Percentiles rank a stretch among this genome's conserved stretches.
These are phyloP conservation scores for Perca flavescens DNA, from an alignment of 2,113 vertebrate genomes.

Conservation along the genomic window DNA sequence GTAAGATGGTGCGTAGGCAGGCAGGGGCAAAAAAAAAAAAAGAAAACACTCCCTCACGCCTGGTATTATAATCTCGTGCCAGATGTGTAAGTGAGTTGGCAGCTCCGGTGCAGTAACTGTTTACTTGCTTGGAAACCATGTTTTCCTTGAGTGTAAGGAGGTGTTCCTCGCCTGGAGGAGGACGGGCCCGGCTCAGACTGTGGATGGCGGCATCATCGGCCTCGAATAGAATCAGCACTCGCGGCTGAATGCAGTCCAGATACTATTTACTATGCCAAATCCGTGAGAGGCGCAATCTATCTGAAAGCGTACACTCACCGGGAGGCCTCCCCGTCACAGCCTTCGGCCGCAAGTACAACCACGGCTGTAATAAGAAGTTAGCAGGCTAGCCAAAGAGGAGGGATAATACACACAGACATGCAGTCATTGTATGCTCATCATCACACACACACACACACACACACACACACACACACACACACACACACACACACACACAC, in stretches of 20 bases:
- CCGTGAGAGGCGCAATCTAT: slow-evolving; percentile 36
- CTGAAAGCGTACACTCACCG: slow-evolving; percentile 52
- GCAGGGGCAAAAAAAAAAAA: slow-evolving; percentile 40
- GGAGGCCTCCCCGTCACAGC: slow-evolving; percentile 40
- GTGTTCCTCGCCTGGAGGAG: slow-evolving; percentile 60
- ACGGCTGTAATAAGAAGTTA: background rate
- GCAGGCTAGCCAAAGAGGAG: background rate
- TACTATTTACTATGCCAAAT: slow-evolving; percentile 39
- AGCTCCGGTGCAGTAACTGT: slow-evolving; percentile 49
- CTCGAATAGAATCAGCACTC: slow-evolving; percentile 39
- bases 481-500: slow-evolving; percentile 19
- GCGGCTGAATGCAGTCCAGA: slow-evolving; percentile 31
- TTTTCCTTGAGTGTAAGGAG: slow-evolving; percentile 60
- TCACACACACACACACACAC: slow-evolving; percentile 22
- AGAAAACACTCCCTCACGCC: slow-evolving; percentile 2
- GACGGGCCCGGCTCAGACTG: slow-evolving; percentile 4
- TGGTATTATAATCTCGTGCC: slow-evolving; percentile 29
- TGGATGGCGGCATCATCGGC: slow-evolving; percentile 13
- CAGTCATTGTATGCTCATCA: background rate
- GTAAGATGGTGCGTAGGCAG: background rate
- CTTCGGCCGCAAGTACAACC: background rate
- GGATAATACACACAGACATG: slow-evolving; percentile 20
- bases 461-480: slow-evolving; percentile 19
- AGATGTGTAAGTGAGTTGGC: slow-evolving; percentile 50
- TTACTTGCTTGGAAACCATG: slow-evolving; percentile 73